Conservation (phyloP, 2,888 invertebrate species). For the Phytoseiulus persimilis region DNA sequence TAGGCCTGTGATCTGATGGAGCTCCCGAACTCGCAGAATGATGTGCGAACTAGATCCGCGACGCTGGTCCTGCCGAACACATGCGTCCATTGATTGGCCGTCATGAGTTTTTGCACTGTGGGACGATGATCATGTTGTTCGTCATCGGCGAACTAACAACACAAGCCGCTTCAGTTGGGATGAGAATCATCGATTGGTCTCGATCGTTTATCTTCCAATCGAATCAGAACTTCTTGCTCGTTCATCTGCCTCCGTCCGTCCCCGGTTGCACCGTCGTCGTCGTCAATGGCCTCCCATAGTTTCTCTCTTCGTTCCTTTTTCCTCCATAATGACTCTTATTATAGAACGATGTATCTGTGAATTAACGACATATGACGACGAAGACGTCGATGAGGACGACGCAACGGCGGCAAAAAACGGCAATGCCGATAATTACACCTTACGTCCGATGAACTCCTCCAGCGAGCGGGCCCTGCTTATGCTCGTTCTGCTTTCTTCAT, state of each 20-base stretch:
- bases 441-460: background rate
- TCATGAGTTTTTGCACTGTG: background rate
- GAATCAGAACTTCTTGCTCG: background rate
- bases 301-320: constrained; percentile 29
- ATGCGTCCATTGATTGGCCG: background rate
- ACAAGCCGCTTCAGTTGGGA: background rate
- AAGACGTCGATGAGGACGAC: background rate
- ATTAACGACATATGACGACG: background rate
- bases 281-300: constrained; percentile 18
- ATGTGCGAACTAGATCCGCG: background rate
- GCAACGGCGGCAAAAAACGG: background rate
- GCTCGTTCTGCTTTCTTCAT: background rate
- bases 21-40: too few relatives aligned
- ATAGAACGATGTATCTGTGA: background rate
- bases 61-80: background rate
- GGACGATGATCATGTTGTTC: background rate
- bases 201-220: constrained; percentile 32
- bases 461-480: background rate
- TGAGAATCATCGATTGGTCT: constrained; percentile 10
- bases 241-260: background rate
- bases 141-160: background rate
- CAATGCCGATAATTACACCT: background rate
- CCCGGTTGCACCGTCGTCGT: background rate
- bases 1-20: background rate
- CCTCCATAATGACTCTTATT: background rate